Conservation (phyloP, 2,797 vertebrate genomes). For the Dipus sagitta region DNA sequence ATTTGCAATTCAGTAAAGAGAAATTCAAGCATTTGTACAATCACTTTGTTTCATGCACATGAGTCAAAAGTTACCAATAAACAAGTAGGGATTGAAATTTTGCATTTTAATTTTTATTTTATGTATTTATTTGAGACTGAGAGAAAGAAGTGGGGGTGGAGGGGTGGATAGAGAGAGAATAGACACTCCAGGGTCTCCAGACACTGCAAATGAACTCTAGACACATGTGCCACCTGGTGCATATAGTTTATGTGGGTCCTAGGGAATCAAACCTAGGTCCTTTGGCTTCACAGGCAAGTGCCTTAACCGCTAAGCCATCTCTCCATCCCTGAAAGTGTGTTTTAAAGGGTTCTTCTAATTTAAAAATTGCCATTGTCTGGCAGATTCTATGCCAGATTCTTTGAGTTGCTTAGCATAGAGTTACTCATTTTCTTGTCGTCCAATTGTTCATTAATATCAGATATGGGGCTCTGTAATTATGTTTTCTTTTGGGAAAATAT, state of each 20-base stretch:
- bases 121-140: too few relatives aligned
- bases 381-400: conserved; percentile 63
- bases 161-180: too few relatives aligned
- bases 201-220: too few relatives aligned
- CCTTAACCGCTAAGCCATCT: too few relatives aligned
- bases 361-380: conserved; percentile 46
- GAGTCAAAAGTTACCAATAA: neutral
- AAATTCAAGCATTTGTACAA: neutral
- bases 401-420: conserved; percentile 34
- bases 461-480: conserved; percentile 69
- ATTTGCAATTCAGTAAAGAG: neutral
- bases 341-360: conserved; percentile 25
- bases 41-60: conserved; percentile 1
- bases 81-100: conserved; percentile 17
- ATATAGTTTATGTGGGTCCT: too few relatives aligned
- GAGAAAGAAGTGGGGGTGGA: too few relatives aligned
- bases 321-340: neutral
- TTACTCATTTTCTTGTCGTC: conserved; percentile 37
- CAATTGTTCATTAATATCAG: conserved; percentile 63
- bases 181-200: too few relatives aligned
- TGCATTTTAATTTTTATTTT: too few relatives aligned
- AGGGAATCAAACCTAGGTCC: too few relatives aligned
- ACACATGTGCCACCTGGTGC: too few relatives aligned
- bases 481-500: conserved; percentile 77
- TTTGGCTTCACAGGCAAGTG: too few relatives aligned